Base-by-base conservation (phyloP, 2,797 vertebrate species). In the Acrossocheilus fasciatus region DNA sequence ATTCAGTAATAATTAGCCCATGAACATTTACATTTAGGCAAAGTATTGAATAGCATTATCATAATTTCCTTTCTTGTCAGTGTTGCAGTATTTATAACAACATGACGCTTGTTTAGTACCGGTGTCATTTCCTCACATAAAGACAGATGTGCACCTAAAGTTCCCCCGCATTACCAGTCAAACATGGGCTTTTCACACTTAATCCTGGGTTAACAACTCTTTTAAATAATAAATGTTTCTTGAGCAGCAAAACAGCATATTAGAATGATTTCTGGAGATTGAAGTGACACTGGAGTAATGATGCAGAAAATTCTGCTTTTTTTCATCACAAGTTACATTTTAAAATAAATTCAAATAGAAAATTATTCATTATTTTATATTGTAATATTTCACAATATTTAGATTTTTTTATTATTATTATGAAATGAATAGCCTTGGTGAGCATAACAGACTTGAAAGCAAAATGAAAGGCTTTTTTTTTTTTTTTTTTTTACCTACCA, bases 1-100 rank as follows among this genome's bases (percentile, higher is more conserved):
- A 26, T 7, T 47, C 26, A 34, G 12, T 74, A 73, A 23, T 47
- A 43, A 45, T n/a, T 20, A 59, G 54, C 26, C 30, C 39, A 83
- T 62, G 20, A 84, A 75, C 34, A 66, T 66, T 74, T 47, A 83
- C 18, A 73, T 62, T 47, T 59, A 8, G 11, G 18, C 11, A 77
- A 36, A 12, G 4, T 47, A 20, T 75, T 50, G 47, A 54, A 79
- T 78, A 43, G 76, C 39, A 79, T 78, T 62, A 79, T 17, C 15
- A 79, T 59, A 15, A 54, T 59, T 57, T 26, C 11, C 20, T n/a
- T 59, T 78, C 45, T 74, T 76, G 47, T 76, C 39, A 79, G n/a
- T 14, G 4, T 43, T 79, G 23, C 57, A 20, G 77, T 26, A 26
- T 62, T 79, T 43, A 15, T 54, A 15, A 59, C 18, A 78, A n/a